Conservation (phyloP, 2,113 vertebrate genomes). For the Manacus vitellinus region DNA sequence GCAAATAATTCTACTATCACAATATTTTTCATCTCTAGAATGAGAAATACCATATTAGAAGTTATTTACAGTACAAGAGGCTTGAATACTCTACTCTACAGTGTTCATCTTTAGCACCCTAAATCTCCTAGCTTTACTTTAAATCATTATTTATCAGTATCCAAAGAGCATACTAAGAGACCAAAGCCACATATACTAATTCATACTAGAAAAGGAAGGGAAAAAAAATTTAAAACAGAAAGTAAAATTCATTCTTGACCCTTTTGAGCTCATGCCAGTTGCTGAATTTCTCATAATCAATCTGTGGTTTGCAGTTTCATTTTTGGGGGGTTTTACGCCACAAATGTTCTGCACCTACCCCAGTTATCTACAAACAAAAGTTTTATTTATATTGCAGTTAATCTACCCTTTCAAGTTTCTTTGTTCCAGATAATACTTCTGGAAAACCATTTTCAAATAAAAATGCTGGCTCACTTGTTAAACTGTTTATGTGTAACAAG, state of each 20-base stretch:
- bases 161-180: neutral
- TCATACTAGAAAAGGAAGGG: neutral
- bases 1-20: neutral
- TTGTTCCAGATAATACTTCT: neutral
- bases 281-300: neutral
- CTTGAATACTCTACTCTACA: neutral
- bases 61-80: neutral
- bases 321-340: neutral
- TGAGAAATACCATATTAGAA: neutral
- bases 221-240: neutral
- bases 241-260: neutral
- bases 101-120: neutral
- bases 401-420: neutral
- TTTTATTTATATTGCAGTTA: neutral
- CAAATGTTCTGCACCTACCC: neutral
- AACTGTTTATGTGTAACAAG: neutral
- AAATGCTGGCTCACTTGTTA: neutral
- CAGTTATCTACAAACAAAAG: neutral
- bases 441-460: neutral
- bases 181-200: neutral
- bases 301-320: accelerated
- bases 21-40: neutral
- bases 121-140: neutral
- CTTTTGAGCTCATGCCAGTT: neutral
- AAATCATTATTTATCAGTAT: neutral